Conservation (phyloP, 2,113 vertebrate species). For the Hassar affinis region DNA sequence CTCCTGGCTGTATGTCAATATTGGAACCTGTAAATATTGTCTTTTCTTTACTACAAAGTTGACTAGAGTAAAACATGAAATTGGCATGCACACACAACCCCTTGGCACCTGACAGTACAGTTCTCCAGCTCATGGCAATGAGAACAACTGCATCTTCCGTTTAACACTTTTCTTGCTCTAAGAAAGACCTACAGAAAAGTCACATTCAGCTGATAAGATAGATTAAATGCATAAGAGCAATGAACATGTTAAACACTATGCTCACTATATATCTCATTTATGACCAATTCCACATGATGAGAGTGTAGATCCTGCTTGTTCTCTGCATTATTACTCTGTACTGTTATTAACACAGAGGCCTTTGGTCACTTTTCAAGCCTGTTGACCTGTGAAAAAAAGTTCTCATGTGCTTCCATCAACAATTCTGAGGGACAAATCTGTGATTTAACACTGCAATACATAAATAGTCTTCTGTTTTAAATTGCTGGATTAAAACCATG, state of each 20-base stretch:
- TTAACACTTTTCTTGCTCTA: background rate
- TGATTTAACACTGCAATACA: slow-evolving; percentile 11
- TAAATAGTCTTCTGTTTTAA: slow-evolving; percentile 20
- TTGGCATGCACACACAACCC: background rate
- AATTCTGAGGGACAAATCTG: slow-evolving; percentile 3
- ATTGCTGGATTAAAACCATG: slow-evolving; percentile 26
- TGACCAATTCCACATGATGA: background rate
- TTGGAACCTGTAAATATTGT: slow-evolving; percentile 6
- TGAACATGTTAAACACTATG: background rate
- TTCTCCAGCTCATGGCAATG: background rate
- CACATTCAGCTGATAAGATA: background rate
- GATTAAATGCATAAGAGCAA: background rate
- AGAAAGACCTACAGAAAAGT: background rate
- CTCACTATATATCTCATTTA: slow-evolving; percentile 5
- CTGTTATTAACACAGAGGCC: background rate
- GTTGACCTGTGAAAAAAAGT: background rate
- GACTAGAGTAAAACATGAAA: too few species aligned
- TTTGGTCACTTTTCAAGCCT: slow-evolving; percentile 11
- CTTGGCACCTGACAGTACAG: background rate
- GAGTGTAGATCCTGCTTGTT: background rate
- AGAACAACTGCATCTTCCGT: background rate
- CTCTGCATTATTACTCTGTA: background rate
- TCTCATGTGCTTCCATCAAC: background rate
- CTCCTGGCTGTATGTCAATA: background rate
- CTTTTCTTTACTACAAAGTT: slow-evolving; percentile 10